Base-by-base conservation (phyloP, 1,140 invertebrate species). In the Andrena cerasifolii region DNA sequence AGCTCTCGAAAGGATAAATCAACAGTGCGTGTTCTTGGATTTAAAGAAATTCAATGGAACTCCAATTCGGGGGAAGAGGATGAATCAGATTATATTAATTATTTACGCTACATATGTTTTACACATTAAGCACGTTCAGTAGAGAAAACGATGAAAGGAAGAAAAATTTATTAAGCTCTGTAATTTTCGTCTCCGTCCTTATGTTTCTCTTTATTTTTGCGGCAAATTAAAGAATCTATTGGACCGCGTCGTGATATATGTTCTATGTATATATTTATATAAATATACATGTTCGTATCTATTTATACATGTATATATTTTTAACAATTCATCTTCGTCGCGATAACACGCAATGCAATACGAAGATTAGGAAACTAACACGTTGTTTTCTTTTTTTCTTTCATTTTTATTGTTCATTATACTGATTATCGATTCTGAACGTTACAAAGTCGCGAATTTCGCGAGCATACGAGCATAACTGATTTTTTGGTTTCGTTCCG, bases 251-350 rank as follows among this genome's bases (percentile, higher is more conserved):
- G 24, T 68, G 21, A 63, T 40, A 16, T 36, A 49, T n/a, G n/a
- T 36, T 68, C 40, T 58, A 58, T 45, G 63, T 76, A 68, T 68
- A 76, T 75, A 76, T 76, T 76, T 76, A 58, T 76, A 76, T 58
- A 76, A 68, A 76, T 76, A 68, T 76, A 68, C 31, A 68, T 21
- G 18, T 68, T 76, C 31, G 53, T 47, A 76, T 68, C 63, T 68
- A 76, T 76, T 58, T 76, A 68, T 76, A 49, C 53, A 49, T 67
- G n/a, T n/a, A 26, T 18, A 40, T 5, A 40, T 21, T 59, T 62
- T 78, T 53, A 78, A 61, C 47, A 59, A 67, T 59, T 70, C 21
- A 31, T 40, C 21, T 65, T 31, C 14, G 28, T 68, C 28, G 21
- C 43, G 26, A 18, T 31, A 58, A 58, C 43, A 43, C 40, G 2